phyloP scores from a whole-genome alignment of 2,113 vertebrate genomes.

The Channa maculata region DNA sequence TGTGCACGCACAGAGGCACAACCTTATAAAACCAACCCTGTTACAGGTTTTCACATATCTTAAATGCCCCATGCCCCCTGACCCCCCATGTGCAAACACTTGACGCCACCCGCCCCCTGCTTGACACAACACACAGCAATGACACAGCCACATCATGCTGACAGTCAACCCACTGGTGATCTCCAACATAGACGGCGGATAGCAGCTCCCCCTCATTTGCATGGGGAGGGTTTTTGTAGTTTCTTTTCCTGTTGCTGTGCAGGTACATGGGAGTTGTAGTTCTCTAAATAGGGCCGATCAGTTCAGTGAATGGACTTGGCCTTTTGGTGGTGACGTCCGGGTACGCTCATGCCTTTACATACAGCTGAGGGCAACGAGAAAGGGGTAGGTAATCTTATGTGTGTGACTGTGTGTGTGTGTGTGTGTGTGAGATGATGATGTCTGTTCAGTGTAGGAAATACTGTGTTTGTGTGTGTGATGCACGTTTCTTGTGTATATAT shows the following conservation, averaged over 20 bases:
- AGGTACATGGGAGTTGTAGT: constrained; percentile 66
- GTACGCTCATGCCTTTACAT: constrained; percentile 68
- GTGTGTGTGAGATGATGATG: constrained; percentile 21
- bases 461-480: constrained; percentile 39
- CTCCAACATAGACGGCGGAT: constrained; percentile 45
- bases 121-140: constrained; percentile 43
- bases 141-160: constrained; percentile 53
- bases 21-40: constrained; percentile 33
- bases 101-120: background rate
- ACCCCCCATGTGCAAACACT: constrained; percentile 8
- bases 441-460: constrained; percentile 47
- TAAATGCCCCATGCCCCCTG: background rate
- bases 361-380: constrained; percentile 63
- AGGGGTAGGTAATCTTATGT: constrained; percentile 41
- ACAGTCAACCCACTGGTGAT: constrained; percentile 41
- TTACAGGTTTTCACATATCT: constrained; percentile 23
- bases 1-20: constrained; percentile 45
- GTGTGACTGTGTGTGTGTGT: constrained; percentile 42
- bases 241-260: constrained; percentile 51
- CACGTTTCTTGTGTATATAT: constrained; percentile 56
- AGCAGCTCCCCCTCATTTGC: constrained; percentile 51
- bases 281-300: constrained; percentile 57
- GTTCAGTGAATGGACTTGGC: constrained; percentile 60
- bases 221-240: constrained; percentile 33
- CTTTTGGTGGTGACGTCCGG: constrained; percentile 65